Evolutionary conservation across 2,888 invertebrate genomes (phyloP), one percentile per base, ranked within the genome.

Genomic region (Cephus nigrinus): DNA sequence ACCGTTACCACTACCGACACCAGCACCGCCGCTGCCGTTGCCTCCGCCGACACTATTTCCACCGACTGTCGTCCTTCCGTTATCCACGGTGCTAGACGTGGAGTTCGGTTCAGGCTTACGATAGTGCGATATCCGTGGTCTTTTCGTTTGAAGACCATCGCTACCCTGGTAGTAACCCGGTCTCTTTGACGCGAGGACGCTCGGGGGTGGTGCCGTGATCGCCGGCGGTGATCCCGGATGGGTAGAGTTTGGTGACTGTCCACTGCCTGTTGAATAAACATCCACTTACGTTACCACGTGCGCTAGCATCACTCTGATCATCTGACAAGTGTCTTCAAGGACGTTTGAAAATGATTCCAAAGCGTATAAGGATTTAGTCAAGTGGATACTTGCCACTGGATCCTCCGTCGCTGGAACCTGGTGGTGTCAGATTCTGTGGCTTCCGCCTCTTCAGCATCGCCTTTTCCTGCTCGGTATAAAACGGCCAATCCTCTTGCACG

Each of bases 401-500:
- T 83, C 95, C 94, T 80, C 94, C 94, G 89, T 97, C 97, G 87
- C 96, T 97, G 90, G 96, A 96, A 83, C 96, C 95, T 69, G 97
- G 97, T 80, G 97, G 97, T 81, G 97, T 97, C 88, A 97, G 93
- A 92, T 97, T 97, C 93, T 97, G 96, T 88, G 97, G 97, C 93
- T 97, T 97, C 91, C 96, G 96, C 92, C 96, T 95, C 93, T 97
- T 98, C 90, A 98, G 94, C 92, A 96, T 94, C 90, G 96, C 95
- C 92, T 95, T 94, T 91, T 98, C 98, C 89, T 97, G 96, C 87
- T 98, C 98, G 32, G 96, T 94, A 91, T 98, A 98, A 93, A 96
- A 98, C 81, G 97, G 97, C 98, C 98, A 98, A 90, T 97, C 96
- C 89, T 97, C 97, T 87, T 97, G 96, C 84, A 98, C 97, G 91